phyloP scores from a whole-genome alignment of 92 coral and sea anemone species.

The Zoanthus gigantus region DNA sequence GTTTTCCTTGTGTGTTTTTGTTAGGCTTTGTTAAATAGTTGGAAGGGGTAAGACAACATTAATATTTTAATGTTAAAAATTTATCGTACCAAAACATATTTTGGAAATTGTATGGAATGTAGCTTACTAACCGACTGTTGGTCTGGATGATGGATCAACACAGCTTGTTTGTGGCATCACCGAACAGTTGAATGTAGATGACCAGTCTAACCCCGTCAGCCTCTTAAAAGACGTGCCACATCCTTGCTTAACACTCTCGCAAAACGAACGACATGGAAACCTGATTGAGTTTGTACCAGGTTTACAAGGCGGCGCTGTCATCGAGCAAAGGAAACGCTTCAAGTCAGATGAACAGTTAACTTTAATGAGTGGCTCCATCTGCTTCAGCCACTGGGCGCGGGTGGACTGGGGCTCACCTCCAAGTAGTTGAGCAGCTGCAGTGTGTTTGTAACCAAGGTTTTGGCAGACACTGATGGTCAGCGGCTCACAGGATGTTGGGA shows the following conservation, averaged over 20 bases:
- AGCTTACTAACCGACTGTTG: neutral
- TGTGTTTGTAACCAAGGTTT: conserved; percentile 28
- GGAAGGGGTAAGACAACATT: no score
- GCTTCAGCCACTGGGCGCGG: neutral
- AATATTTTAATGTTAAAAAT: no score
- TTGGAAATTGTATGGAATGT: no score
- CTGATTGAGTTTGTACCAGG: conserved; percentile 31
- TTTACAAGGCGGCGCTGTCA: conserved; percentile 27
- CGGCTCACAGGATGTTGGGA: conserved; percentile 17
- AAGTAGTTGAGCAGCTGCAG: conserved; percentile 2
- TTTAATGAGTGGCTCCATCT: conserved; percentile 3
- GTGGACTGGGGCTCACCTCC: conserved; percentile 1
- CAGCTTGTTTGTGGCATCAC: conserved; percentile 23
- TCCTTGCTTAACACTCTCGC: conserved; percentile 19
- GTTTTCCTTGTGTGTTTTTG: no score
- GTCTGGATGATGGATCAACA: neutral
- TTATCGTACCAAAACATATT: no score
- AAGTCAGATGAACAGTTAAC: conserved; percentile 21
- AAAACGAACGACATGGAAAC: conserved; percentile 24
- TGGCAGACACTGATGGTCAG: conserved; percentile 43
- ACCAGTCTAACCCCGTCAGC: conserved; percentile 13
- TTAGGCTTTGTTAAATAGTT: no score
- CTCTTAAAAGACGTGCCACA: neutral
- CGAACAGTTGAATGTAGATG: conserved; percentile 1
- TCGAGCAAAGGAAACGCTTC: conserved; percentile 26